phyloP scores from a whole-genome alignment of 2,113 vertebrate species.

The Ptychochromis oligacanthus region DNA sequence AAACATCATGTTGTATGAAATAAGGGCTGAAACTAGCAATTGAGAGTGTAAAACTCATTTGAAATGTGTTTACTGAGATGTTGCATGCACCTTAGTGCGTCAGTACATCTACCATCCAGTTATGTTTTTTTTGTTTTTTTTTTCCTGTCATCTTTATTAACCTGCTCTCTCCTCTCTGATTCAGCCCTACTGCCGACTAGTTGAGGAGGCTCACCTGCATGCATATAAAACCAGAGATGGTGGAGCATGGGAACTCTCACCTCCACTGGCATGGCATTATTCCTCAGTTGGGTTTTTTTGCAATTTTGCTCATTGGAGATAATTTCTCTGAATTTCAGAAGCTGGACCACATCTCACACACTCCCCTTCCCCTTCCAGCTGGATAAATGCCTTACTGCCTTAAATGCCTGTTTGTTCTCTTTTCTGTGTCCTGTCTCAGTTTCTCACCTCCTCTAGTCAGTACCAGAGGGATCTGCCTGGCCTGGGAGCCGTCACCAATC shows the following conservation, averaged over 20 bases:
- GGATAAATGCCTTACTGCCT: too few relatives aligned
- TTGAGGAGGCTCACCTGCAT: not conserved
- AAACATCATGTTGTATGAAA: not conserved
- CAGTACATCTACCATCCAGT: not conserved
- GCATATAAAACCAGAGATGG: not conserved
- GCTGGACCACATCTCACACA: too few relatives aligned
- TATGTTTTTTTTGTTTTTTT: not conserved
- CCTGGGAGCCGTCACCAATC: too few relatives aligned
- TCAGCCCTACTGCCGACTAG: rapidly evolving
- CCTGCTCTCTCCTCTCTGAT: not conserved
- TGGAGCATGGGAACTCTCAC: not conserved
- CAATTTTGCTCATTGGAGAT: too few relatives aligned
- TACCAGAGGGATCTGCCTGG: too few relatives aligned
- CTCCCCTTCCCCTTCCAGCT: too few relatives aligned
- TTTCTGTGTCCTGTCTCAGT: too few relatives aligned
- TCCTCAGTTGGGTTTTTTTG: too few relatives aligned
- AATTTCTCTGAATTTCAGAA: too few relatives aligned
- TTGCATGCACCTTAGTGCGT: not conserved
- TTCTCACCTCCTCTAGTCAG: too few relatives aligned
- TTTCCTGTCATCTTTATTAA: not conserved
- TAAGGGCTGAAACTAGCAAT: not conserved
- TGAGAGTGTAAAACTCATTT: not conserved
- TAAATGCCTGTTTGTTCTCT: too few relatives aligned
- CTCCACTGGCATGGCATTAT: not conserved
- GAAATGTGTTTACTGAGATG: not conserved